Conservation (phyloP, 1,140 invertebrate species). For the Lycorma delicatula region DNA sequence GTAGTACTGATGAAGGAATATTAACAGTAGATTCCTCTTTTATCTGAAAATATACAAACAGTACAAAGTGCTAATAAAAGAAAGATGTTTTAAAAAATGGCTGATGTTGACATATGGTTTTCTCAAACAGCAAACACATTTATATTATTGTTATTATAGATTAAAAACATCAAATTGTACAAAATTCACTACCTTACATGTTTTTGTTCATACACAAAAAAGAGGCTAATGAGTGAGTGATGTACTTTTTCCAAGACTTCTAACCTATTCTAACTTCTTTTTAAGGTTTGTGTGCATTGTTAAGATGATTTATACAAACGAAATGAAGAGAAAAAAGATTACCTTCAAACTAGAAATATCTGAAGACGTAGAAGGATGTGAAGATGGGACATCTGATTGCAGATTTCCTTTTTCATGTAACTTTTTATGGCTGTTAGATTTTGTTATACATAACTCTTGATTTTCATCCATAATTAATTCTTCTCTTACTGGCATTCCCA, state of each 20-base stretch:
- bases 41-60: neutral
- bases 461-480: neutral
- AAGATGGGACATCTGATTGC: neutral
- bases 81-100: no score
- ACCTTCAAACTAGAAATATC: neutral
- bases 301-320: no score
- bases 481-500: neutral
- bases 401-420: neutral
- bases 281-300: no score
- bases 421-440: neutral
- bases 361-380: neutral
- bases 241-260: no score
- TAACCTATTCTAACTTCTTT: no score
- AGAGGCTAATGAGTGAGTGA: no score
- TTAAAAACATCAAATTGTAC: no score
- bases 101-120: no score
- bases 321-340: no score
- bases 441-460: neutral
- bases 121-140: no score
- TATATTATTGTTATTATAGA: neutral
- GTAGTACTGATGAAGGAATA: neutral
- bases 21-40: neutral
- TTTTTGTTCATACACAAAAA: no score
- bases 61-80: neutral
- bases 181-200: no score